These are phyloP conservation scores for Drosophila lacertosa DNA, from an alignment of 1,140 invertebrate species.

Conservation along the genomic window DNA sequence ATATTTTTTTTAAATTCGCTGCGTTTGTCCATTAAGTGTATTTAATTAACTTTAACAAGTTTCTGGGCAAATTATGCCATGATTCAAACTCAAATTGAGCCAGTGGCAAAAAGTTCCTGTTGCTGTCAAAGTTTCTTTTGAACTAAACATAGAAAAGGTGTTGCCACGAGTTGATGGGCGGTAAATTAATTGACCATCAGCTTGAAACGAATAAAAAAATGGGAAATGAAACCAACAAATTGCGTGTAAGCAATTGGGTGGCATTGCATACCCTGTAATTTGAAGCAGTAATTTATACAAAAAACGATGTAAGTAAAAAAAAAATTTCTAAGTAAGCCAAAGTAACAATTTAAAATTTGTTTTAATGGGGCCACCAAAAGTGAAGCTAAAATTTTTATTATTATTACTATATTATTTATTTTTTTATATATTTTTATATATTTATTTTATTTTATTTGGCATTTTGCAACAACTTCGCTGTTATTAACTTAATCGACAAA, in stretches of 20 bases:
- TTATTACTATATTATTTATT: too few species aligned
- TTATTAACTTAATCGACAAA: slow-evolving; percentile 70
- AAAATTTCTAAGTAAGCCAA: too few species aligned
- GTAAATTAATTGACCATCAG: slow-evolving; percentile 66
- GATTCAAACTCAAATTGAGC: slow-evolving; percentile 47
- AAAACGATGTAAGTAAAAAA: too few species aligned
- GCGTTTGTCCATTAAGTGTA: slow-evolving; percentile 29
- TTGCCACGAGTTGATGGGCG: slow-evolving; percentile 64
- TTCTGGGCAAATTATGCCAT: slow-evolving; percentile 16
- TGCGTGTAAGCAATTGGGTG: neutral
- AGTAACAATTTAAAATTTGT: too few species aligned
- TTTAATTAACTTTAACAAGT: slow-evolving; percentile 63
- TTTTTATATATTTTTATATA: slow-evolving; percentile 22
- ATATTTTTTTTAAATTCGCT: neutral
- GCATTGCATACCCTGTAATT: neutral
- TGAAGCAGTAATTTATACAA: too few species aligned
- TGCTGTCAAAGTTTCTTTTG: slow-evolving; percentile 53
- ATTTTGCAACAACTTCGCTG: slow-evolving; percentile 18
- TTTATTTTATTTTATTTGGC: slow-evolving; percentile 31
- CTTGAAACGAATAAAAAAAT: slow-evolving; percentile 9
- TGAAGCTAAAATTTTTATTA: too few species aligned
- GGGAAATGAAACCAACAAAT: neutral
- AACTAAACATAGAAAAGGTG: slow-evolving; percentile 73
- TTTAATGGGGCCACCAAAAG: too few species aligned
- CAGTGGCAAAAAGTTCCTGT: slow-evolving; percentile 47